These are phyloP conservation scores for Ricordea florida DNA, from an alignment of 92 coral and sea anemone genomes.

Conservation along the genomic window DNA sequence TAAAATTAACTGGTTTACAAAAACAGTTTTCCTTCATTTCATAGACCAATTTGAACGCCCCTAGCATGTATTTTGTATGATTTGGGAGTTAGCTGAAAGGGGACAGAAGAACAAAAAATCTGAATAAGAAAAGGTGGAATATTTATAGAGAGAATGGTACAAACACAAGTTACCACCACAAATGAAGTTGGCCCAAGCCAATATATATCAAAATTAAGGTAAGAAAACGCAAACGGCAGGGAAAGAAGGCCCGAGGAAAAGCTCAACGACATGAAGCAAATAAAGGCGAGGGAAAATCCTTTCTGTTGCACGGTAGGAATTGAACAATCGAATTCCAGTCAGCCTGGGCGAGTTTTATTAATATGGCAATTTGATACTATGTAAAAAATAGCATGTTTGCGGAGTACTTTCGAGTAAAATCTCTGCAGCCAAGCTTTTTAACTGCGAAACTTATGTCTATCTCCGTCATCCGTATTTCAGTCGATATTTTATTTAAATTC, in stretches of 20 bases:
- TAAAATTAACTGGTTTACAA: not conserved
- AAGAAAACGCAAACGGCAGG: too few relatives aligned
- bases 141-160: constrained; percentile 1
- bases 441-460: not conserved
- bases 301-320: too few relatives aligned
- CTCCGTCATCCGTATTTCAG: too few relatives aligned
- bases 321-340: constrained; percentile 8
- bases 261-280: too few relatives aligned
- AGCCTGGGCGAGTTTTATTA: constrained; percentile 13
- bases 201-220: too few relatives aligned
- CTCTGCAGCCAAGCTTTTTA: not conserved
- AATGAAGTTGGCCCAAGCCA: not conserved
- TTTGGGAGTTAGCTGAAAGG: not conserved
- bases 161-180: not conserved
- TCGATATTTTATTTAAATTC: too few relatives aligned
- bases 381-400: constrained; percentile 30
- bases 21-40: not conserved
- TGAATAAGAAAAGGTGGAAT: not conserved
- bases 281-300: too few relatives aligned
- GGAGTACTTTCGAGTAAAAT: constrained; percentile 17
- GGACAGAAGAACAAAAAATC: too few relatives aligned
- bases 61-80: not conserved
- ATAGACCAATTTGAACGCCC: not conserved
- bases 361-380: constrained; percentile 12
- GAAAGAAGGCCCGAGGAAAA: too few relatives aligned